These are phyloP conservation scores for Ophion ventricosus DNA, from an alignment of 2,888 invertebrate species.

Conservation along the genomic window DNA sequence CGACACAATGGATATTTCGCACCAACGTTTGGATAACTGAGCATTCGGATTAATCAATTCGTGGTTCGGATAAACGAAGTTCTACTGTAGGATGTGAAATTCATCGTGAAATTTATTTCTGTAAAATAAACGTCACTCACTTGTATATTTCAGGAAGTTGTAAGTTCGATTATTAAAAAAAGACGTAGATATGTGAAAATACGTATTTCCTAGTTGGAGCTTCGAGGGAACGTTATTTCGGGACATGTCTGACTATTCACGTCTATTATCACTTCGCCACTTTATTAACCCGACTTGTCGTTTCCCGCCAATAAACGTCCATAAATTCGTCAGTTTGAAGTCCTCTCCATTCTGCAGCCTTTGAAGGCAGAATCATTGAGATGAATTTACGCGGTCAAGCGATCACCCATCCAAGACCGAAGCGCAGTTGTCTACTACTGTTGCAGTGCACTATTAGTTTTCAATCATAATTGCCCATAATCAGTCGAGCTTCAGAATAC, in stretches of 20 bases:
- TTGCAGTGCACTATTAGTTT: not conserved
- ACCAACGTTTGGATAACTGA: no score
- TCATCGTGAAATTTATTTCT: not conserved
- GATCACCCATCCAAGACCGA: not conserved
- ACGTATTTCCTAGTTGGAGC: not conserved
- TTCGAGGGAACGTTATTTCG: not conserved
- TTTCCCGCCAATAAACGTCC: not conserved
- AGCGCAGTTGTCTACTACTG: not conserved
- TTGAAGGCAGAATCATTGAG: not conserved
- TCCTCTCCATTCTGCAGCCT: not conserved
- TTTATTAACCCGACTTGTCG: not conserved
- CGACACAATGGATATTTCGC: no score
- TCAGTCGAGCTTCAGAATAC: no score
- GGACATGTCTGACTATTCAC: conserved; percentile 14
- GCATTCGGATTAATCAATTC: no score
- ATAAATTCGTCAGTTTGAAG: not conserved
- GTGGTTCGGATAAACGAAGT: no score
- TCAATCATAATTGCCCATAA: not conserved
- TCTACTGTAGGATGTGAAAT: not conserved
- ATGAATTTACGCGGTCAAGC: not conserved
- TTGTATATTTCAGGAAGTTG: not conserved
- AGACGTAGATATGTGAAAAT: not conserved
- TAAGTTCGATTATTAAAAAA: not conserved
- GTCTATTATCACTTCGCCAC: not conserved
- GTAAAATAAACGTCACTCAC: not conserved